A percentile compares a stretch with the other conserved stretches of the same genome.
phyloP scores from a whole-genome alignment of 2,113 vertebrate species.

The Cyanocitta stelleri region DNA sequence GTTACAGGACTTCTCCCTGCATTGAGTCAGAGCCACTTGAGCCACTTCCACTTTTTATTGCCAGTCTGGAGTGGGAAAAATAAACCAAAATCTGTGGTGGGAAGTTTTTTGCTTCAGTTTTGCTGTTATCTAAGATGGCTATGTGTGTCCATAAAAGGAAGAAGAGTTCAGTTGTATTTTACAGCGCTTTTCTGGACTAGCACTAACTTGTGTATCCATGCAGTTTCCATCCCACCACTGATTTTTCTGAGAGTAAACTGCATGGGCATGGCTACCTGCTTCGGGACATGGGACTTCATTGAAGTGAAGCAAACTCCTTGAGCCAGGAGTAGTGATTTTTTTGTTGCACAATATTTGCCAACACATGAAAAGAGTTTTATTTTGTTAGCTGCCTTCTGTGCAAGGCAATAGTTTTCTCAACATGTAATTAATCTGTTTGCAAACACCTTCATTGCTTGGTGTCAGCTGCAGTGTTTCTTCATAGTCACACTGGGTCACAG shows the following conservation, averaged over 20 bases:
- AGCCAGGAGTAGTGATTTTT: neutral
- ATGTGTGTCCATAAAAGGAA: neutral
- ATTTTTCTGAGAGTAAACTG: neutral
- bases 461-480: neutral
- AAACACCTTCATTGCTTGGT: neutral
- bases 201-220: neutral
- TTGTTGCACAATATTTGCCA: neutral
- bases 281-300: neutral
- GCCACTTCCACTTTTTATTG: neutral
- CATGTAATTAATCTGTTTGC: neutral
- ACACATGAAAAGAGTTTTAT: neutral
- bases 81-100: neutral
- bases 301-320: neutral
- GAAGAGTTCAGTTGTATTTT: neutral
- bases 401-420: neutral
- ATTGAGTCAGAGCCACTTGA: neutral
- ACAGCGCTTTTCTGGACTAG: neutral
- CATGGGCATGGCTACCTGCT: neutral
- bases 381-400: neutral
- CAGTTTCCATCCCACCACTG: neutral
- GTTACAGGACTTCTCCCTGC: neutral
- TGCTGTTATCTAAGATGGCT: neutral
- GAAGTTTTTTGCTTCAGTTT: neutral
- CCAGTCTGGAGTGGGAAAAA: neutral
- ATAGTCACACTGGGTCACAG: neutral